Percentiles rank a stretch among this genome's conserved stretches.
Evolutionary conservation across 2,113 vertebrate genomes (phyloP).

Genomic region (Scalopus aquaticus): DNA sequence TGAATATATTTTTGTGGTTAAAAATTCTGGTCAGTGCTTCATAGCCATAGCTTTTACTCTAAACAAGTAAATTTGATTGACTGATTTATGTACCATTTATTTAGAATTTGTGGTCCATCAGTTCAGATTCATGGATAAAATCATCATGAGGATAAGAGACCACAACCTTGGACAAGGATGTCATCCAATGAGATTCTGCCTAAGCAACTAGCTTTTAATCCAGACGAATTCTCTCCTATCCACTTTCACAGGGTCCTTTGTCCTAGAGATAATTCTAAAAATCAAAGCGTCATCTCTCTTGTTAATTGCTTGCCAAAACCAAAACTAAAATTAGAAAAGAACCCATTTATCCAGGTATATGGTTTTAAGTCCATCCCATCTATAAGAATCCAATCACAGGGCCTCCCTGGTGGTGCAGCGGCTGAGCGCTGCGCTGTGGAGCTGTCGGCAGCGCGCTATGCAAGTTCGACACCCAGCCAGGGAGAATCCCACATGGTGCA

Average conservation of each 20-base stretch:
- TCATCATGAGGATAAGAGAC: background rate
- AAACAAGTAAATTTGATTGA: background rate
- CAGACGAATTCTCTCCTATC: background rate
- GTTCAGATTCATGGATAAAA: background rate
- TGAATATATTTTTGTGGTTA: background rate
- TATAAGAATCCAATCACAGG: background rate
- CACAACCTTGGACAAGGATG: background rate
- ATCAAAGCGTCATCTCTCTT: background rate
- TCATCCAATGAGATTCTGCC: background rate
- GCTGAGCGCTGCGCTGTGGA: no score
- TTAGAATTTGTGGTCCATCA: background rate
- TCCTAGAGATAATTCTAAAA: background rate
- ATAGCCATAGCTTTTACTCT: background rate
- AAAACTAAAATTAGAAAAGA: background rate
- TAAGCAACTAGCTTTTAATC: background rate
- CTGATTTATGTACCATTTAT: background rate
- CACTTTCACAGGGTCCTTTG: background rate
- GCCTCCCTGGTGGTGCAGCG: no score
- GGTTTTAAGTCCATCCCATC: background rate
- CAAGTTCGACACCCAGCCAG: no score
- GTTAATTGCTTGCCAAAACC: conserved; percentile 37
- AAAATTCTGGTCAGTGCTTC: background rate
- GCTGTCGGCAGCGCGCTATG: no score
- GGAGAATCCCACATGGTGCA: no score
- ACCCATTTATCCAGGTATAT: background rate